These are phyloP conservation scores for Crotalus tigris DNA, from an alignment of 2,113 vertebrate genomes.

Conservation along the genomic window DNA sequence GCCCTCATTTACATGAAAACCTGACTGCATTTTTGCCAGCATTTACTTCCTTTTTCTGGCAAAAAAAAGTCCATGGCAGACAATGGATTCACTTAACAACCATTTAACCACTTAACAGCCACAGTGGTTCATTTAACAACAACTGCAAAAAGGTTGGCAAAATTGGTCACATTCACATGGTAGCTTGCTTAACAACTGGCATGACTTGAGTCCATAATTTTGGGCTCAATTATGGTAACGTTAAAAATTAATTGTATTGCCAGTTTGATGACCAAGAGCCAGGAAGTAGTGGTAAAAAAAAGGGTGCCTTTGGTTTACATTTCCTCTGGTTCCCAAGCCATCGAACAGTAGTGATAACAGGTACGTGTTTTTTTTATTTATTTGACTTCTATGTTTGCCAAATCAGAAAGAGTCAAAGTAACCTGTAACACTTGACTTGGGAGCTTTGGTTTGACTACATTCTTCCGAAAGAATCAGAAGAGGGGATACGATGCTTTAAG, in stretches of 20 bases:
- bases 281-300: not conserved
- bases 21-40: not conserved
- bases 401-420: not conserved
- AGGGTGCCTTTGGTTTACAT: not conserved
- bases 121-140: not conserved
- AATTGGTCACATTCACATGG: not conserved
- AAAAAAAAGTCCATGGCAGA: not conserved
- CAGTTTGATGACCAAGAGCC: not conserved
- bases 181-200: not conserved
- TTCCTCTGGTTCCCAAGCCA: not conserved
- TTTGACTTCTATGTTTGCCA: not conserved
- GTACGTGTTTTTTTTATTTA: not conserved
- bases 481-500: not conserved
- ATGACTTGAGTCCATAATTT: not conserved
- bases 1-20: not conserved
- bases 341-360: not conserved
- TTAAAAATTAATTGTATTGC: not conserved
- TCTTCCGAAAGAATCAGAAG: not conserved
- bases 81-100: not conserved
- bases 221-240: not conserved
- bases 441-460: not conserved
- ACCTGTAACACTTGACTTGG: not conserved
- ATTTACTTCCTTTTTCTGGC: not conserved
- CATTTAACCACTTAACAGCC: not conserved
- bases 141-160: not conserved